Conservation (phyloP, 30 jellyfish, hydroid and myxozoan genomes). For the Clytia hemisphaerica region DNA sequence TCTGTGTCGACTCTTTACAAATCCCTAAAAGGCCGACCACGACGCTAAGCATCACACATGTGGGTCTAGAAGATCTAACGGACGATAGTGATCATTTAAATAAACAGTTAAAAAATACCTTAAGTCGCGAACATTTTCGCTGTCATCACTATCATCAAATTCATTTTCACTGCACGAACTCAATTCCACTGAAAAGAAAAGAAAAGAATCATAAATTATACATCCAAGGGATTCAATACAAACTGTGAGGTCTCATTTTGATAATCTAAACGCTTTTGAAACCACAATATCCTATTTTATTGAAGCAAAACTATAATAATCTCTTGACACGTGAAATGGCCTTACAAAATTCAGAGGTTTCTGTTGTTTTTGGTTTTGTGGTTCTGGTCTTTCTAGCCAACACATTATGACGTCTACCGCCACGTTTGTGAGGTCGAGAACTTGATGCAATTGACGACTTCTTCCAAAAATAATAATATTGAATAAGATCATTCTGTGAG, state of each 20-base stretch:
- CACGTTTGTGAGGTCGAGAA: constrained; percentile 97
- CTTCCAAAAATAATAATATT: constrained; percentile 91
- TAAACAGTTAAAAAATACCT: constrained; percentile 38
- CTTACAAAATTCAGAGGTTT: constrained; percentile 79
- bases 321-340: not conserved
- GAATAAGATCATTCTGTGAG: constrained; percentile 75
- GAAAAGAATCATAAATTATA: not conserved
- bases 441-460: constrained; percentile 82
- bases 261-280: no score
- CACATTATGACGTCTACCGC: constrained; percentile 85
- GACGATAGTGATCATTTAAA: no score
- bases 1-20: no score
- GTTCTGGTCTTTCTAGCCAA: constrained; percentile 87
- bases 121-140: constrained; percentile 74
- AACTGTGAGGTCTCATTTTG: no score
- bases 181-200: constrained; percentile 65
- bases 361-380: constrained; percentile 78
- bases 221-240: no score
- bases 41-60: no score
- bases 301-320: not conserved
- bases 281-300: not conserved
- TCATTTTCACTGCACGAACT: constrained; percentile 98
- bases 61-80: no score
- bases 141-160: constrained; percentile 85
- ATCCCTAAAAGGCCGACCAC: no score